phyloP scores from a whole-genome alignment of 2,888 invertebrate species.

The Drosophila sordidula region DNA sequence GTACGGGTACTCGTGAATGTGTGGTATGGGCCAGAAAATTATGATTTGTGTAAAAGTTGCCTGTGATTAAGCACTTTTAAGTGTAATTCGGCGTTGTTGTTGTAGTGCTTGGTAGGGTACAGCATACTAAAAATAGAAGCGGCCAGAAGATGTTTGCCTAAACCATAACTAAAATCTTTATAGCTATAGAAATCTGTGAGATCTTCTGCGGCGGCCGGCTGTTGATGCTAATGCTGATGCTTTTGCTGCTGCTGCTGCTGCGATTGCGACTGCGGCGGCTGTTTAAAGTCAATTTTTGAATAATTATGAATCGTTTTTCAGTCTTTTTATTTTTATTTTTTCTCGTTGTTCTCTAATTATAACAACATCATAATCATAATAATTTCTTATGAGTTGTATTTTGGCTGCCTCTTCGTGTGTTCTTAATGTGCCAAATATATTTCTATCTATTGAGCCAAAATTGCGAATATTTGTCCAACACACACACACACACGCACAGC shows the following conservation, averaged over 20 bases:
- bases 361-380: conserved; percentile 76
- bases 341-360: conserved; percentile 73
- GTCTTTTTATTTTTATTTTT: conserved; percentile 7
- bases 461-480: conserved; percentile 64
- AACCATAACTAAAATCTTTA: conserved; percentile 82
- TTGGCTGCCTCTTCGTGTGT: conserved; percentile 57
- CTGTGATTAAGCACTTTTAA: conserved; percentile 78
- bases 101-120: conserved; percentile 14
- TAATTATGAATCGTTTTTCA: conserved; percentile 79
- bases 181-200: conserved; percentile 57
- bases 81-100: conserved; percentile 65
- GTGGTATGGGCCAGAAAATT: conserved; percentile 41
- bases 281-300: conserved; percentile 79
- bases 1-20: conserved; percentile 13
- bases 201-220: conserved; percentile 26
- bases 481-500: conserved; percentile 35
- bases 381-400: conserved; percentile 58
- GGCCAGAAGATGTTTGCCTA: conserved; percentile 61
- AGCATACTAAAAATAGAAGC: conserved; percentile 71
- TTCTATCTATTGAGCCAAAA: conserved; percentile 63
- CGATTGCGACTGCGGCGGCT: conserved; percentile 50
- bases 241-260: conserved; percentile 7
- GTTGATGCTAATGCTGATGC: neutral
- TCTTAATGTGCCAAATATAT: conserved; percentile 76
- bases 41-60: conserved; percentile 77